Conservation (phyloP, 1,140 invertebrate genomes). For the Trachelipus rathkii region DNA sequence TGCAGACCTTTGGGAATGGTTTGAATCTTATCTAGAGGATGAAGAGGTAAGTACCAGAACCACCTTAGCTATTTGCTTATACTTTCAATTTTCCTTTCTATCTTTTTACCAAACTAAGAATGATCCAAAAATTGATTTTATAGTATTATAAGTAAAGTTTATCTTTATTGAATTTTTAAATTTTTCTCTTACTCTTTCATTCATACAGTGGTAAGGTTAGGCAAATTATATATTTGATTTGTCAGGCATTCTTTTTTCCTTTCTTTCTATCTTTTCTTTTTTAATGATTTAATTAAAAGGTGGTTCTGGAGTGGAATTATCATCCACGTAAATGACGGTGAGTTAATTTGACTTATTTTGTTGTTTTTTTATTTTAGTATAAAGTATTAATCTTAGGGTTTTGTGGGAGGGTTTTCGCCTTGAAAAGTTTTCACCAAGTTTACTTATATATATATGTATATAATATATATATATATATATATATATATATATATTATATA, state of each 20-base stretch:
- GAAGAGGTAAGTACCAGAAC: slow-evolving; percentile 65
- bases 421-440: too few relatives aligned
- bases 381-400: slow-evolving; percentile 16
- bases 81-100: background rate
- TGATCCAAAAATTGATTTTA: too few relatives aligned
- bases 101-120: background rate
- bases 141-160: too few relatives aligned
- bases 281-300: slow-evolving; percentile 9
- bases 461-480: too few relatives aligned
- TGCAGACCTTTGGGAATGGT: slow-evolving; percentile 92
- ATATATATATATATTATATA: too few relatives aligned
- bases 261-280: background rate
- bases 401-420: slow-evolving; percentile 38
- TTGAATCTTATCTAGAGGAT: slow-evolving; percentile 91
- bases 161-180: too few relatives aligned
- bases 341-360: slow-evolving; percentile 31
- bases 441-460: too few relatives aligned
- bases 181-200: background rate
- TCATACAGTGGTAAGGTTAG: too few relatives aligned
- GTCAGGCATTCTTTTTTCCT: background rate
- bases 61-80: slow-evolving; percentile 9
- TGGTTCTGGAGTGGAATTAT: slow-evolving; percentile 38
- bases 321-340: slow-evolving; percentile 41
- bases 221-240: too few relatives aligned
- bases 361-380: slow-evolving; percentile 9